Conservation (phyloP, 2,113 vertebrate genomes). For the Morone saxatilis region DNA sequence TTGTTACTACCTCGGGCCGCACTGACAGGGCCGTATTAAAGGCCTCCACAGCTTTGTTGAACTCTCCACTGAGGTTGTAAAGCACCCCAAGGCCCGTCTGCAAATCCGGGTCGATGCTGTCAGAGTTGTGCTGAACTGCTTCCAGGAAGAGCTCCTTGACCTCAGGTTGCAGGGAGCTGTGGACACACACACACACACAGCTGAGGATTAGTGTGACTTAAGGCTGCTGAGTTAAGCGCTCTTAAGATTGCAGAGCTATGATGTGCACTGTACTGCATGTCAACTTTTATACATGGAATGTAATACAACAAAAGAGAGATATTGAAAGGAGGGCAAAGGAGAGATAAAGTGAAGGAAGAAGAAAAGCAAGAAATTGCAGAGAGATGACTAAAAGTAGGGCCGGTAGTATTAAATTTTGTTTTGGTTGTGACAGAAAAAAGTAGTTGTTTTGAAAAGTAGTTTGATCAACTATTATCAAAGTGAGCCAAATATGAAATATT, state of each 20-base stretch:
- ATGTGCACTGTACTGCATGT: slow-evolving; percentile 43
- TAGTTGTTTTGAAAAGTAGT: background rate
- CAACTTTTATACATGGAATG: slow-evolving; percentile 9
- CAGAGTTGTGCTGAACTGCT: slow-evolving; percentile 92
- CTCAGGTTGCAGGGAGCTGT: slow-evolving; percentile 90
- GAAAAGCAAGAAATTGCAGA: background rate
- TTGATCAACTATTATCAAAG: too few relatives aligned
- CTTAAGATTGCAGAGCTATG: slow-evolving; percentile 22
- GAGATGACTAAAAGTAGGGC: background rate
- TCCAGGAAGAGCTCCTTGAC: slow-evolving; percentile 96
- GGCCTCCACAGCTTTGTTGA: slow-evolving; percentile 97
- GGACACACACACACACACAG: slow-evolving; percentile 41
- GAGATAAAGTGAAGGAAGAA: background rate
- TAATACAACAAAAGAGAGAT: background rate
- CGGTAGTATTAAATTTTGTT: background rate
- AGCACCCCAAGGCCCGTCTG: slow-evolving; percentile 97
- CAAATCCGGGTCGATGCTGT: slow-evolving; percentile 94
- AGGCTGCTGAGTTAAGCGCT: slow-evolving; percentile 45
- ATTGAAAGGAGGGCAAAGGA: background rate
- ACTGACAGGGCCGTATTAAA: slow-evolving; percentile 97
- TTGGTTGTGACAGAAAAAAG: background rate
- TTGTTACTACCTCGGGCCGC: slow-evolving; percentile 90
- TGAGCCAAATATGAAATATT: too few relatives aligned
- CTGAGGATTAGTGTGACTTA: slow-evolving; percentile 55
- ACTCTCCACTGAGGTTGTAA: slow-evolving; percentile 96